Evolutionary conservation across 2,113 vertebrate genomes (phyloP), one percentile per base, ranked within the genome.

Genomic region (Tachysurus fulvidraco): DNA sequence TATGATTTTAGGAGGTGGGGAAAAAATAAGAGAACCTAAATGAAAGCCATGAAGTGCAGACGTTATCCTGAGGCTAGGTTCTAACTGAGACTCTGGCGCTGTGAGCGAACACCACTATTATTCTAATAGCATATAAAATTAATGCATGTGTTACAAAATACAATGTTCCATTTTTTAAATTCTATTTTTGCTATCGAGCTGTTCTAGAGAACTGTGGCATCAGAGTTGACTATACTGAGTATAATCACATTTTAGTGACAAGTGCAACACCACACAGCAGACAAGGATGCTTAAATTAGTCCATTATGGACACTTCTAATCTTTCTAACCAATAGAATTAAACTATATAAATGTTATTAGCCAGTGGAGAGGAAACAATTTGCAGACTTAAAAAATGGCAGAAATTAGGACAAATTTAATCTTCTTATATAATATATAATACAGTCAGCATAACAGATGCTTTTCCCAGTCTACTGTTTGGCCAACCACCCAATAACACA

Each of bases 401-500:
- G 28, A 73, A 76, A 76, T 50, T 14, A 23, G 73, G 73, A 76
- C 71, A 76, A 52, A 76, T 76, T 2, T 54, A 78, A 28, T 5
- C 50, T 78, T 78, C 7, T n/a, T 76, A 52, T 50, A 76, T n/a
- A 73, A 76, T n/a, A 50, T 76, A 76, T 52, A 55, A 78, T 30
- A 54, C 28, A 78, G 28, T 16, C 44, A 60, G 57, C 25, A 52
- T 23, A 85, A 62, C 84, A 83, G 71, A 64, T 69, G 52, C 67
- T 84, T 77, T 59, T 46, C 46, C 59, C 13, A 30, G 36, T 54
- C 69, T 77, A 21, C 55, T 83, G 25, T 81, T 81, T 59, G 54
- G 81, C 44, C 62, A 69, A 62, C 50, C 46, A 81, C 73, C 46
- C 50, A 77, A 55, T 64, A 59, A 76, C 69, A 44, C 83, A 62